Base-by-base conservation (phyloP, 2,113 vertebrate species). In the Phalacrocorax pelagicus region DNA sequence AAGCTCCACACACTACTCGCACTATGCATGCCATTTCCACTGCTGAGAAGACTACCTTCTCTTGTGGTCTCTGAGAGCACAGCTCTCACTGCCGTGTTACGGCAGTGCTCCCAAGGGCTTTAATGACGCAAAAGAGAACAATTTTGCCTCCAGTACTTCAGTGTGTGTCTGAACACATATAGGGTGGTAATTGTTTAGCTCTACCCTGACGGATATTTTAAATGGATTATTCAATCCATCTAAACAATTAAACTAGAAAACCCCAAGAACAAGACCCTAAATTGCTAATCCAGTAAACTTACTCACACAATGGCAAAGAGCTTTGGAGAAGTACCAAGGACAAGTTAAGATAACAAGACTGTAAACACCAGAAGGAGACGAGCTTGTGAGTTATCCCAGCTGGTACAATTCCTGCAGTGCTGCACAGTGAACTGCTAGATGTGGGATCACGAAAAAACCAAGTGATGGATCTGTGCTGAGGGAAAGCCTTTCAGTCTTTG, bases 401-500 rank as follows among this genome's bases (percentile, higher is more conserved):
- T 24, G 51, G 32, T 46, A 73, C 15, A 49, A 75, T 74, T 49
- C 72, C 72, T 8, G 20, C 29, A 59, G 83, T 44, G 49, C 79
- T 90, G 62, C 36, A 49, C 47, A 69, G 19, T 57, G 82, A 83
- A 66, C 74, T 91, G 36, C 44, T 54, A 54, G 27, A 85, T 80
- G 70, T 1, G 22, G 77, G 57, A 94, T 74, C 63, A 90, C 4
- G 40, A 88, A 84, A 84, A 57, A 21, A 21, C 9, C 19, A 81
- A 75, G n/a, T 88, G 79, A 86, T 65, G 55, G 30, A 65, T 72
- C 75, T 70, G 61, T 79, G 51, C 89, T 30, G n/a, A 77, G 92
- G 81, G 80, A 91, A 92, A 96, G 34, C 40, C 65, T 86, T 80
- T 93, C 36, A 88, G 58, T 65, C 55, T 86, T 79, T 75, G 74